These are phyloP conservation scores for Brachionus rotundiformis DNA, from an alignment of 1,140 invertebrate species.

Conservation along the genomic window DNA sequence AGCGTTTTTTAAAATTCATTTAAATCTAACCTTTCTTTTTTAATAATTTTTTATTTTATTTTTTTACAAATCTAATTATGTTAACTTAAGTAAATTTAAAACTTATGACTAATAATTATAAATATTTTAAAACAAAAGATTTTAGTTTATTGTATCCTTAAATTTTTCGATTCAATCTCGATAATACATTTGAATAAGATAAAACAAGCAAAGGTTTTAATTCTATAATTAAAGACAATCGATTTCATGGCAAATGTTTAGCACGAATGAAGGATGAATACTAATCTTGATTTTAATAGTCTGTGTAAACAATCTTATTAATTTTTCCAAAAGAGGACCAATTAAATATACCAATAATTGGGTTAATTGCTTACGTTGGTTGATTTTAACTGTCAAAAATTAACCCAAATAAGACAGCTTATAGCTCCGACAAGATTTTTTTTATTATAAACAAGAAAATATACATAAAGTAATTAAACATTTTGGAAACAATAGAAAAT, in stretches of 20 bases:
- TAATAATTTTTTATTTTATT: too few relatives aligned
- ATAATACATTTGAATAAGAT: not conserved
- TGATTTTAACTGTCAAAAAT: not conserved
- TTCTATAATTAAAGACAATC: not conserved
- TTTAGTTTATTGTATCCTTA: too few relatives aligned
- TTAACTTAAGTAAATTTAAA: too few relatives aligned
- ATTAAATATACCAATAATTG: not conserved
- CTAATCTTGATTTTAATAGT: not conserved
- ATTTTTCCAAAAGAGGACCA: not conserved
- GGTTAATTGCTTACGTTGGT: constrained; percentile 14
- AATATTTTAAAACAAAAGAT: too few relatives aligned
- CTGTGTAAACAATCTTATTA: constrained; percentile 2
- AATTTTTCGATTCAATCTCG: not conserved
- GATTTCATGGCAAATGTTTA: not conserved
- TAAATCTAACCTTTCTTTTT: not conserved
- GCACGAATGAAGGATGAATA: not conserved
- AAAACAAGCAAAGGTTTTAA: not conserved
- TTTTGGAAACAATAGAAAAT: not conserved
- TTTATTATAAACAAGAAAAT: not conserved
- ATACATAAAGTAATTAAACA: not conserved
- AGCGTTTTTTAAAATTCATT: not conserved
- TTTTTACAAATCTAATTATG: too few relatives aligned
- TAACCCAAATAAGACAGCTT: constrained; percentile 33
- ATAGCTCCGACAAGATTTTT: not conserved
- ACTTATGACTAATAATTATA: too few relatives aligned